These are phyloP conservation scores for Planococcus citri DNA, from an alignment of 1,140 invertebrate genomes.

Conservation along the genomic window DNA sequence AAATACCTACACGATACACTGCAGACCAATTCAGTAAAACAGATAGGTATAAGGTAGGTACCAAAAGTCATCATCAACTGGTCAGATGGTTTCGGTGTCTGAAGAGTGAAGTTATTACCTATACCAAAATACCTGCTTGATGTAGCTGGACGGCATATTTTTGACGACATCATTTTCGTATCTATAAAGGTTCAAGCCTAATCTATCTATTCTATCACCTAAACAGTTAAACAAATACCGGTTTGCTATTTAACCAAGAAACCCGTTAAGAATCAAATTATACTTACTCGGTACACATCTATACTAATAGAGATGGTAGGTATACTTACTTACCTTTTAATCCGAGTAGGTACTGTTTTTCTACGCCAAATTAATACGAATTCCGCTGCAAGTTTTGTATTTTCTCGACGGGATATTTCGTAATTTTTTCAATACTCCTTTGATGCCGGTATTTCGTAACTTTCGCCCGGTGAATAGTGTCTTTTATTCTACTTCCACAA, in stretches of 20 bases:
- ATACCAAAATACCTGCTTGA: too few species aligned
- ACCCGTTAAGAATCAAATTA: not conserved
- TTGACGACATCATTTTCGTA: not conserved
- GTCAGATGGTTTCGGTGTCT: not conserved
- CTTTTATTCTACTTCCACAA: not conserved
- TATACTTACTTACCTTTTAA: too few species aligned
- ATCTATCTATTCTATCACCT: not conserved
- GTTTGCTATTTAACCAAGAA: not conserved
- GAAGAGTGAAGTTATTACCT: not conserved
- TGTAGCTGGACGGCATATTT: not conserved
- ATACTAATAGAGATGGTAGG: too few species aligned
- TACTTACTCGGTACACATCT: too few species aligned
- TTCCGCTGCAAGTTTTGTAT: too few species aligned
- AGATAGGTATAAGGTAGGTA: too few species aligned
- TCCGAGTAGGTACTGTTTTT: too few species aligned
- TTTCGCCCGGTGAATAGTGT: not conserved
- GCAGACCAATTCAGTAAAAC: too few species aligned
- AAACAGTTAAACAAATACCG: not conserved
- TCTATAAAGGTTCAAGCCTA: not conserved
- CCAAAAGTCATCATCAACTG: not conserved
- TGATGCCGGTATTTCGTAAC: not conserved
- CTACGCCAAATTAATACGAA: too few species aligned
- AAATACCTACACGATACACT: too few species aligned
- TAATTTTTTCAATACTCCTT: not conserved
- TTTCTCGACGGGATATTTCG: too few species aligned